Evolutionary conservation across 1,140 invertebrate species (phyloP).

Genomic region (Scaptodrosophila lebanonensis): DNA sequence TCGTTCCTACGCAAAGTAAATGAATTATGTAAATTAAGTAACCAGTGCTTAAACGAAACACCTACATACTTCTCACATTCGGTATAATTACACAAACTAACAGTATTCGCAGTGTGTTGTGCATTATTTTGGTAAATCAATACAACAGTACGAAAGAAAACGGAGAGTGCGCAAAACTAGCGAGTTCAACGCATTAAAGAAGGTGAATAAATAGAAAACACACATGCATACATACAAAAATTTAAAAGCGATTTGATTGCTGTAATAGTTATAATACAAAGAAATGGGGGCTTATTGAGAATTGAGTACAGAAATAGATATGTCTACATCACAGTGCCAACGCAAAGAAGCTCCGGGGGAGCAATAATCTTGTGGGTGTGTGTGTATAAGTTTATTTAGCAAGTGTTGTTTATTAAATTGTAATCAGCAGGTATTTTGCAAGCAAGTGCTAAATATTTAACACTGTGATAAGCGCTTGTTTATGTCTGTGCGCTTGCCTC

Average conservation of each 20-base stretch:
- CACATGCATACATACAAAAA: slow-evolving; percentile 19
- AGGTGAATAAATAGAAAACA: slow-evolving; percentile 66
- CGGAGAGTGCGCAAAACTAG: slow-evolving; percentile 70
- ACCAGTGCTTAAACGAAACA: too few species aligned
- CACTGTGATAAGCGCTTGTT: slow-evolving; percentile 28
- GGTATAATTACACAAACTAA: slow-evolving; percentile 15
- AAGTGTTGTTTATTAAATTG: slow-evolving; percentile 29
- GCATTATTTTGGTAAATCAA: slow-evolving; percentile 59
- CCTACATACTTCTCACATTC: too few species aligned
- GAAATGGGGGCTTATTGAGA: slow-evolving; percentile 21
- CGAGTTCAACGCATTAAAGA: slow-evolving; percentile 51
- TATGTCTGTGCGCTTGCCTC: not conserved
- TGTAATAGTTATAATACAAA: slow-evolving; percentile 40
- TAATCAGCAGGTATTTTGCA: slow-evolving; percentile 34
- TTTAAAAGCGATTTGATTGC: slow-evolving; percentile 38
- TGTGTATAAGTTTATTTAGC: slow-evolving; percentile 49
- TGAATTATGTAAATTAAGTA: slow-evolving; percentile 10
- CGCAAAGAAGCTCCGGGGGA: slow-evolving; percentile 40
- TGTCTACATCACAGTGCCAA: slow-evolving; percentile 6
- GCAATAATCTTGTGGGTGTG: slow-evolving; percentile 10
- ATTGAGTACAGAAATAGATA: slow-evolving; percentile 38
- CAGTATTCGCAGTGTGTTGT: slow-evolving; percentile 56
- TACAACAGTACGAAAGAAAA: slow-evolving; percentile 47
- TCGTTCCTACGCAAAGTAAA: slow-evolving; percentile 26
- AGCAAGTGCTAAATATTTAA: slow-evolving; percentile 43